Percentiles rank a stretch among this genome's conserved stretches.
phyloP scores from a whole-genome alignment of 2,113 vertebrate genomes.

The Rattus rattus region DNA sequence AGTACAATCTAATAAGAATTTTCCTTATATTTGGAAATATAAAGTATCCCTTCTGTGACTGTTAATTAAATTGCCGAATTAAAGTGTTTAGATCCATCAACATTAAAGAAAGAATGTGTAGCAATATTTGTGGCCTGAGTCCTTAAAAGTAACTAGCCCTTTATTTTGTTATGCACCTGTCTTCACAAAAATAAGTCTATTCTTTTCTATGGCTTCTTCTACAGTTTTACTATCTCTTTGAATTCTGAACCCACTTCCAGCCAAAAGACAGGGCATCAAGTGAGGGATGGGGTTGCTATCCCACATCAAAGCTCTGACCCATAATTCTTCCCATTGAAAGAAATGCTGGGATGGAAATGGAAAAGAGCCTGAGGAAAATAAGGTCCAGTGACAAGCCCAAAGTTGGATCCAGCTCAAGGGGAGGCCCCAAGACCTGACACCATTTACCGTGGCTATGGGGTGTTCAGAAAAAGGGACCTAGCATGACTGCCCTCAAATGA shows the following conservation, averaged over 20 bases:
- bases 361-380: too few species aligned
- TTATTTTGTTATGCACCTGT: neutral
- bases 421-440: too few species aligned
- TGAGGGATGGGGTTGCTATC: too few species aligned
- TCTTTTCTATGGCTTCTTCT: neutral
- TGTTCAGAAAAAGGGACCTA: too few species aligned
- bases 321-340: too few species aligned
- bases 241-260: neutral
- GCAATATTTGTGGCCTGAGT: neutral
- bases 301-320: too few species aligned
- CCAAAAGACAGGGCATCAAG: too few species aligned
- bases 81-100: neutral
- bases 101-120: neutral
- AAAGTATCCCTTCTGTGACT: neutral
- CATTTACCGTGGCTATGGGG: too few species aligned
- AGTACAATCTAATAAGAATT: neutral
- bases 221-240: neutral
- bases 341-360: too few species aligned
- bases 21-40: neutral
- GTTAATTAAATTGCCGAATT: neutral
- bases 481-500: too few species aligned
- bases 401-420: too few species aligned
- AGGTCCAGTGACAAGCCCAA: too few species aligned
- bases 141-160: neutral
- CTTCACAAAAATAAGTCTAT: neutral